Evolutionary conservation across 2,797 vertebrate genomes (phyloP).

Genomic region (Sylvilagus floridanus): DNA sequence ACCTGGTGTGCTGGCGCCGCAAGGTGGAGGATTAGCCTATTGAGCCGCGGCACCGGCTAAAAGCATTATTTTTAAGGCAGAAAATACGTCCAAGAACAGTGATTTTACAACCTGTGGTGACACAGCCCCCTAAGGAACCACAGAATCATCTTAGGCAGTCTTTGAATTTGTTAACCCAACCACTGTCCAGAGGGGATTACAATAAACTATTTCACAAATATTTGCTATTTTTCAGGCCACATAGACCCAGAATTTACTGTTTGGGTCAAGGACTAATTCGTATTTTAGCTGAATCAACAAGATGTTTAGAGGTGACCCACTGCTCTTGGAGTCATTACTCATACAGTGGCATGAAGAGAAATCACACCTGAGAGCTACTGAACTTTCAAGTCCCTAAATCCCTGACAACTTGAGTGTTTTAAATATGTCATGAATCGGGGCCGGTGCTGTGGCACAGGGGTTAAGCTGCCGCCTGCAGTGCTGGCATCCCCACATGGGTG

Average conservation of each 20-base stretch:
- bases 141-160: not conserved
- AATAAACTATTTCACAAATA: not conserved
- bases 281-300: constrained; percentile 17
- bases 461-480: too few relatives aligned
- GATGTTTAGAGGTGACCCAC: not conserved
- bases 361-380: not conserved
- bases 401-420: not conserved
- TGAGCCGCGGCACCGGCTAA: too few relatives aligned
- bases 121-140: not conserved
- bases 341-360: not conserved
- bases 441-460: too few relatives aligned
- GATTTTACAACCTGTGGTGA: not conserved
- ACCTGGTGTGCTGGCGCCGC: too few relatives aligned
- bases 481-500: too few relatives aligned
- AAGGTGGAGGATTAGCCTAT: too few relatives aligned
- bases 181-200: not conserved
- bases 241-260: not conserved
- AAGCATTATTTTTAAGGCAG: too few relatives aligned
- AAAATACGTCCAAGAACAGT: not conserved
- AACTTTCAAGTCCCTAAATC: not conserved
- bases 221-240: not conserved
- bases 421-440: not conserved
- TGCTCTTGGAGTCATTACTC: not conserved
- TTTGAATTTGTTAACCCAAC: not conserved
- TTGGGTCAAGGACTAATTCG: not conserved